Evolutionary conservation across 92 coral and sea anemone genomes (phyloP), one percentile per base, ranked within the genome.

Genomic region (Porites cylindrica): DNA sequence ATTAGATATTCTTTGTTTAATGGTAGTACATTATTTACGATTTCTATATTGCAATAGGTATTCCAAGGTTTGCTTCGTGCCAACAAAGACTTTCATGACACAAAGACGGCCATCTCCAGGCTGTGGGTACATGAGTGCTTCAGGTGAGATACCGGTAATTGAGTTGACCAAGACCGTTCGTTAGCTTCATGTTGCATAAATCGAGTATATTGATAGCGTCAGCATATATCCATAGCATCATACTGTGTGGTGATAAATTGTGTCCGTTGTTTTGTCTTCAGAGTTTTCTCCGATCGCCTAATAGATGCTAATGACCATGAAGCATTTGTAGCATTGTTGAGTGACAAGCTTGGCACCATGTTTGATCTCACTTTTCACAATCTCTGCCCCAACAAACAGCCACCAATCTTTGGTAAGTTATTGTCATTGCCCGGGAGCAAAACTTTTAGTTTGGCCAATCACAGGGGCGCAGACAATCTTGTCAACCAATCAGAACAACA

Each of bases 41-140:
- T 10, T 66, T 14, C 63, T 21, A 18, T 53, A 43, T 64, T 53
- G 6, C 60, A 19, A 19, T 63, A 97, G 99, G 96, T 97, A 16
- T 97, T 97, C 76, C 99, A 97, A 86, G 99, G 99, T 70, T 93
- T 97, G 61, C 91, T 97, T 13, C 99, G 99, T 24, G 97, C 99
- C 10, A 97, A 93, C 51, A 97, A 93, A 81, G 99, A 97, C 87
- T 93, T 95, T 47, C 99, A 95, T 56, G 99, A 97, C 92, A 95
- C 99, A 18, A 97, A 97, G 89, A 91, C 98, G 11, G 93, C 93
- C 62, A 97, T 97, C 50, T 90, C 99, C 79, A 90, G 99, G 70
- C 93, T 97, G 16, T 97, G 99, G 99, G 99, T 97, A 6, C 99
- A 97, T 51, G 99, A 97, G 88, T 91, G 95, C 75, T 96, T 95